Evolutionary conservation across 2,888 invertebrate species (phyloP).

Genomic region (Cheilosia pagana): DNA sequence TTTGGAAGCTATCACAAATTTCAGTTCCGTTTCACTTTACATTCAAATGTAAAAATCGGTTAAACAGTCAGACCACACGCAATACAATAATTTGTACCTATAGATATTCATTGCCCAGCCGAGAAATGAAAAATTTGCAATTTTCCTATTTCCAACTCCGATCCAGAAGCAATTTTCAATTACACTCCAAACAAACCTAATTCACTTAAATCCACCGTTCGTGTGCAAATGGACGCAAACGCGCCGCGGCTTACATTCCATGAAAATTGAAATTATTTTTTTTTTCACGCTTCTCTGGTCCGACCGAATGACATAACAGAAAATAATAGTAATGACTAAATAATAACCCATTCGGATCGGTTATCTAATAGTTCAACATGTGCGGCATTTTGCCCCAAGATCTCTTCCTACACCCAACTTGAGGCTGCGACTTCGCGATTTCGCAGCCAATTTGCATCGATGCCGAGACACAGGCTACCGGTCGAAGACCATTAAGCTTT

Average conservation of each 20-base stretch:
- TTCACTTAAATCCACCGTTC: constrained; percentile 15
- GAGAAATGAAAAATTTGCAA: constrained; percentile 16
- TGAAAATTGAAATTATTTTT: constrained; percentile 52
- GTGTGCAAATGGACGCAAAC: neutral
- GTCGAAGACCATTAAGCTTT: constrained; percentile 59
- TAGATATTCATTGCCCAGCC: neutral
- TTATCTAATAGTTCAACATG: constrained; percentile 48
- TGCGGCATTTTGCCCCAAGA: constrained; percentile 13
- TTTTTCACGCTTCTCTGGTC: constrained; percentile 43
- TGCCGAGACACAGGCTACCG: constrained; percentile 40
- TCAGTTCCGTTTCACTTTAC: too few species aligned
- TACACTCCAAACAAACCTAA: constrained; percentile 17
- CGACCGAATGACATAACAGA: constrained; percentile 19
- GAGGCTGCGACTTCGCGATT: constrained; percentile 14
- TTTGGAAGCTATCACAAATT: too few species aligned
- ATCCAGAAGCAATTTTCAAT: constrained; percentile 52
- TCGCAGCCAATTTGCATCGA: constrained; percentile 41
- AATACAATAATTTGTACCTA: constrained; percentile 1
- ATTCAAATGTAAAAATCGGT: neutral
- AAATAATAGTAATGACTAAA: constrained; percentile 40
- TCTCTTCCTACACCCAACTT: constrained; percentile 2
- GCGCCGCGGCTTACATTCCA: constrained; percentile 32
- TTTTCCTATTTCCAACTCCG: constrained; percentile 18
- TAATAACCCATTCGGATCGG: constrained; percentile 43
- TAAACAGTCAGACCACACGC: neutral